Percentiles rank a stretch among this genome's conserved stretches.
phyloP scores from a whole-genome alignment of 2,113 vertebrate genomes.

The Micronycteris hirsuta region DNA sequence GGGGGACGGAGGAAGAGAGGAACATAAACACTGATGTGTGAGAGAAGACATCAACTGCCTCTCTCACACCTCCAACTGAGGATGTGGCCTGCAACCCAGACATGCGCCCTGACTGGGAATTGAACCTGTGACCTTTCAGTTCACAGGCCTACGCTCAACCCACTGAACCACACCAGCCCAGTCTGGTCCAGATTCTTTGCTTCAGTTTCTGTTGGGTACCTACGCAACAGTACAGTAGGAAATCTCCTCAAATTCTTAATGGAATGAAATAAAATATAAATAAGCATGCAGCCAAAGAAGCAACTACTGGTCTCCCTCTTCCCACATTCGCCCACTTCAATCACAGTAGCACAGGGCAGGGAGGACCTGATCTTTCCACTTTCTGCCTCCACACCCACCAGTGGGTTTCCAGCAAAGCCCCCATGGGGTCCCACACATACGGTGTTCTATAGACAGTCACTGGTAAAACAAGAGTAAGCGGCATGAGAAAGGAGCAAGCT shows the following conservation, averaged over 20 bases:
- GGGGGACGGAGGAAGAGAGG: no score
- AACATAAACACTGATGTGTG: no score
- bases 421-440: rapidly evolving
- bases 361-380: not conserved
- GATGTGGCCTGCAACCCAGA: no score
- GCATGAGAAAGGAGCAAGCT: not conserved
- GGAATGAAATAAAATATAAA: not conserved
- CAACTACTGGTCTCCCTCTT: not conserved
- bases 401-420: not conserved
- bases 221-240: not conserved
- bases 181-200: not conserved
- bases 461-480: not conserved
- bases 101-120: no score
- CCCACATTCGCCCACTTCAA: not conserved
- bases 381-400: not conserved
- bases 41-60: no score
- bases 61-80: no score
- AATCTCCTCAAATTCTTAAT: not conserved
- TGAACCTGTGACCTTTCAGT: no score
- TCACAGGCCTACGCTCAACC: no score
- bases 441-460: not conserved
- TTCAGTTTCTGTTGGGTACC: not conserved
- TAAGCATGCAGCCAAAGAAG: not conserved
- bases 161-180: no score
- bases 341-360: not conserved